Evolutionary conservation across 2,888 invertebrate genomes (phyloP).

Genomic region (Gymnoscelis rufifasciata): DNA sequence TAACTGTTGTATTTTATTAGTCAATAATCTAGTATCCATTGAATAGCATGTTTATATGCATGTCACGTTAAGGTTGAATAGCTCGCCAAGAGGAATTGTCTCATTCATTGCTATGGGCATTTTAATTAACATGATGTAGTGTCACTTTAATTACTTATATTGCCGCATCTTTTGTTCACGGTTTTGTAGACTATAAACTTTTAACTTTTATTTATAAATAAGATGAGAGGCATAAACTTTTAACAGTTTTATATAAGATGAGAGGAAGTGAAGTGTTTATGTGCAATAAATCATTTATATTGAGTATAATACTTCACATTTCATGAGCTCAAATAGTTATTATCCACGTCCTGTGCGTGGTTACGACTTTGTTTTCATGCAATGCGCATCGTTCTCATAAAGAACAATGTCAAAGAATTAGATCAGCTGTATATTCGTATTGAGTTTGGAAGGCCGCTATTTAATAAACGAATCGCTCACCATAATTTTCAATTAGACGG

Average conservation of each 20-base stretch:
- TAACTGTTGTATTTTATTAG: conserved; percentile 8
- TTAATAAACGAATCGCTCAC: conserved; percentile 6
- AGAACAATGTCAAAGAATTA: conserved; percentile 3
- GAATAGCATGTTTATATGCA: conserved; percentile 21
- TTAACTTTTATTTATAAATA: conserved; percentile 1
- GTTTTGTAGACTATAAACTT: neutral
- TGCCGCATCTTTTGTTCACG: conserved; percentile 10
- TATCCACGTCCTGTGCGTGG: conserved; percentile 7
- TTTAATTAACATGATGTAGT: conserved; percentile 22
- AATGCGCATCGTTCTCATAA: conserved; percentile 4
- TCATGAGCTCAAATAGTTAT: neutral
- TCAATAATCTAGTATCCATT: conserved; percentile 11
- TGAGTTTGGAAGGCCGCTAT: neutral
- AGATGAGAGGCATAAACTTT: neutral
- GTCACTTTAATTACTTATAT: conserved; percentile 15
- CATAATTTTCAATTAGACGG: conserved; percentile 34
- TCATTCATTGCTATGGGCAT: conserved; percentile 24
- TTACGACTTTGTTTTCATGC: conserved; percentile 22
- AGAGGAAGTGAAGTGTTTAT: neutral
- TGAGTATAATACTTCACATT: neutral
- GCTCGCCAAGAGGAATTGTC: conserved; percentile 18
- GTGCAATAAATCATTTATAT: conserved; percentile 7
- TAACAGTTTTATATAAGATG: too few relatives aligned
- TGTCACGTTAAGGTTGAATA: conserved; percentile 27
- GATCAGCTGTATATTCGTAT: neutral